Evolutionary conservation across 2,797 vertebrate species (phyloP).

Genomic region (Jordanella pulchra): DNA sequence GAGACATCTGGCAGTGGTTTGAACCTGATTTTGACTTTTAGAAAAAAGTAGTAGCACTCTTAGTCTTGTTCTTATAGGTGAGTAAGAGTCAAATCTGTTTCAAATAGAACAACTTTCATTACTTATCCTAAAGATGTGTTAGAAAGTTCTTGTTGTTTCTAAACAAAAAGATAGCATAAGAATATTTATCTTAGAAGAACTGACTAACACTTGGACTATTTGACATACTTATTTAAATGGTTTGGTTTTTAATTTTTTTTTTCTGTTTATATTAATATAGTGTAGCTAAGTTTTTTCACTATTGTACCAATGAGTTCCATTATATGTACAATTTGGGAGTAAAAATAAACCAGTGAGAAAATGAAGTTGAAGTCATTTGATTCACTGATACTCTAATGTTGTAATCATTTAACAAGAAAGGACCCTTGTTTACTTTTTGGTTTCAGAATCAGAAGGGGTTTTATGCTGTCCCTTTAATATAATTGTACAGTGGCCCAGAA

Average conservation of each 20-base stretch:
- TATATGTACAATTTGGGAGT: not conserved
- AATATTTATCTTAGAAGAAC: not conserved
- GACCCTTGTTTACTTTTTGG: not conserved
- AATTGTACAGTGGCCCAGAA: too few species aligned
- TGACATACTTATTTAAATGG: not conserved
- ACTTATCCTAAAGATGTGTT: slow-evolving; percentile 13
- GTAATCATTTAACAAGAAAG: not conserved
- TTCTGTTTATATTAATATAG: not conserved
- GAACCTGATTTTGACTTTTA: slow-evolving; percentile 59
- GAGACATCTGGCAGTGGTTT: slow-evolving; percentile 76
- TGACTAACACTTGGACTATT: not conserved
- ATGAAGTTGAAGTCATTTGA: not conserved
- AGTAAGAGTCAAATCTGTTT: slow-evolving; percentile 14
- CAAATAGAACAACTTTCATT: slow-evolving; percentile 2
- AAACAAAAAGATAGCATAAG: not conserved
- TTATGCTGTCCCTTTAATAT: not conserved
- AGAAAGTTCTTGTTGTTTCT: slow-evolving; percentile 8
- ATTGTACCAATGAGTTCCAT: slow-evolving; percentile 7
- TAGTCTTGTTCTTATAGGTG: not conserved
- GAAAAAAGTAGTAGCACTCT: not conserved
- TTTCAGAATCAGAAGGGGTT: not conserved
- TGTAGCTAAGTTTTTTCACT: not conserved
- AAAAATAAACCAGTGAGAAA: slow-evolving; percentile 23
- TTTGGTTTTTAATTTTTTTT: not conserved
- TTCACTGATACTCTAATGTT: not conserved